Evolutionary conservation across 2,113 vertebrate genomes (phyloP).

Genomic region (Acinonyx jubatus): DNA sequence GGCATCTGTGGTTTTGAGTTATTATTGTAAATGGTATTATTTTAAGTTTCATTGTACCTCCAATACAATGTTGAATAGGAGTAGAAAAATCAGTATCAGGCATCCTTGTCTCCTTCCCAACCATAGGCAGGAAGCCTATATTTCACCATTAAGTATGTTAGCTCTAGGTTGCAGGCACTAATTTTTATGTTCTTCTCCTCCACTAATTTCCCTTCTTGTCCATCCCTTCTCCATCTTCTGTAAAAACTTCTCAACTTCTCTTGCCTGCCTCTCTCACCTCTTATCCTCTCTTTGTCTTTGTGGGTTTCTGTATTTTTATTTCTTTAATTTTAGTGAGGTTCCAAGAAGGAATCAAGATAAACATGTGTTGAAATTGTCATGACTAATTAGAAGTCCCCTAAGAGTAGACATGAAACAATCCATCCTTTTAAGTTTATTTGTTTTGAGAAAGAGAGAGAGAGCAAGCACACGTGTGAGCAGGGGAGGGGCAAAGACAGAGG

Average conservation of each 20-base stretch:
- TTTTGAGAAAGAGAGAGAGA: too few relatives aligned
- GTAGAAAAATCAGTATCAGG: neutral
- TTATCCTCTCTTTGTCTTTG: neutral
- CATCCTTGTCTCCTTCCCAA: neutral
- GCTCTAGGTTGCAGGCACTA: neutral
- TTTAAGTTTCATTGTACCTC: neutral
- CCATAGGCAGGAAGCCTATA: neutral
- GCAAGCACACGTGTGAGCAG: too few relatives aligned
- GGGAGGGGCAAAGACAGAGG: too few relatives aligned
- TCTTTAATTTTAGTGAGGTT: neutral
- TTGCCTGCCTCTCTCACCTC: neutral
- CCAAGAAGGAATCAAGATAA: neutral
- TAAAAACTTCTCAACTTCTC: neutral
- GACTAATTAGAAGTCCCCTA: neutral
- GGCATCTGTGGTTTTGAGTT: neutral
- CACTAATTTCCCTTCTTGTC: neutral
- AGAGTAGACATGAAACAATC: neutral
- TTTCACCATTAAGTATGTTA: neutral
- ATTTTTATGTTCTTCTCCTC: neutral
- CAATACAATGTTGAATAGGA: neutral
- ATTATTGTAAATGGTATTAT: neutral
- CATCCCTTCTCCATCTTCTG: neutral
- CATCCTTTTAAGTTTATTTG: neutral
- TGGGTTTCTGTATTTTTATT: neutral
- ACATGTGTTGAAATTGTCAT: neutral